Evolutionary conservation across 2,888 invertebrate species (phyloP).

Genomic region (Halocaridina rubra): DNA sequence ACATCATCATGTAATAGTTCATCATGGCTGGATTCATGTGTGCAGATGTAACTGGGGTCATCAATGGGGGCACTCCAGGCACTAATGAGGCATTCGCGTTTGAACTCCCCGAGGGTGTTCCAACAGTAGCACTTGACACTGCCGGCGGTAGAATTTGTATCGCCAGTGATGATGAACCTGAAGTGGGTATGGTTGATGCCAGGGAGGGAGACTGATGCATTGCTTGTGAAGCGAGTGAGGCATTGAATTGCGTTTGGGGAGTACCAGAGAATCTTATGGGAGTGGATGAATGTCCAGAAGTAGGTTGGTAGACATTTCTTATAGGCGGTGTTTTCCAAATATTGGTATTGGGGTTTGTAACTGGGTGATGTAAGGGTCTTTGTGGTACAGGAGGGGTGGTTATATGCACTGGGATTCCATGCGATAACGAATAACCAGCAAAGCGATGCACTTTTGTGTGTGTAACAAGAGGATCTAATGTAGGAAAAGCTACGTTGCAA

Average conservation of each 20-base stretch:
- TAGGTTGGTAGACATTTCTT: not conserved
- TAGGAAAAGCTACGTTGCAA: slow-evolving; percentile 21
- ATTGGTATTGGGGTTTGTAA: not conserved
- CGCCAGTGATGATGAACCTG: too few species aligned
- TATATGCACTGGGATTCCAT: not conserved
- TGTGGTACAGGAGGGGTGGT: not conserved
- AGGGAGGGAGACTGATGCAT: not conserved
- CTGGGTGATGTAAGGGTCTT: not conserved
- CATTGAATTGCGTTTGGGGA: not conserved
- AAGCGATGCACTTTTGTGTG: slow-evolving; percentile 23
- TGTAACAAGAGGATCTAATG: slow-evolving; percentile 22
- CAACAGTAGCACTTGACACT: not conserved
- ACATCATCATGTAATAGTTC: slow-evolving; percentile 46
- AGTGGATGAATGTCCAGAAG: not conserved
- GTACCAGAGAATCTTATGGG: not conserved
- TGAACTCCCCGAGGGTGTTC: not conserved
- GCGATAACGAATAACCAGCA: not conserved
- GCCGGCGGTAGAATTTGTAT: not conserved
- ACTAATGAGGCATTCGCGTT: not conserved
- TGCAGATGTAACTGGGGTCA: not conserved
- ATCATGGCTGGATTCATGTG: slow-evolving; percentile 21
- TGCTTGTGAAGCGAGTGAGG: not conserved
- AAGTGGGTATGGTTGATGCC: too few species aligned
- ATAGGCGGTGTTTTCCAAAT: not conserved
- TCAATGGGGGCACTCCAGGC: not conserved